phyloP scores from a whole-genome alignment of 2,888 invertebrate species.

The Timandra comae region DNA sequence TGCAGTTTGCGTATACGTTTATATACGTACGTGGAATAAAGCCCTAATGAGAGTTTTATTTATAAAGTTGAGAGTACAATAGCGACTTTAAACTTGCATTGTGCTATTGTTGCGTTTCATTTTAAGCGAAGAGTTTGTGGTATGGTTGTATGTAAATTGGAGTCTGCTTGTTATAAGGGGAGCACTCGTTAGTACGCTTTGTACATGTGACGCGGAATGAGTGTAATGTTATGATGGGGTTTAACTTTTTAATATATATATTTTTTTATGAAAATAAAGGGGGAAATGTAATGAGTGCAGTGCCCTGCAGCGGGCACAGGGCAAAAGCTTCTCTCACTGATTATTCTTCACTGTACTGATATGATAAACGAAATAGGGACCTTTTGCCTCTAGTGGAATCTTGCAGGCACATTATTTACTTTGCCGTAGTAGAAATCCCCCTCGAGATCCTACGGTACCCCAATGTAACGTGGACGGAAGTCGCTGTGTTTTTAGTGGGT shows the following conservation, averaged over 20 bases:
- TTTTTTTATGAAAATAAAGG: too few relatives aligned
- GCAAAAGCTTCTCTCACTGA: too few relatives aligned
- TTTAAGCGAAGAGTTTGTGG: conserved; percentile 61
- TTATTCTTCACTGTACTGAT: too few relatives aligned
- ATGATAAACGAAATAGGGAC: too few relatives aligned
- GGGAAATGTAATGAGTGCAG: too few relatives aligned
- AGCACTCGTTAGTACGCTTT: conserved; percentile 52
- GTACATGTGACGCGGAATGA: conserved; percentile 21
- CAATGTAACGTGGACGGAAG: too few relatives aligned
- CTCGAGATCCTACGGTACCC: too few relatives aligned
- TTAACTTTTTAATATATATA: conserved; percentile 14
- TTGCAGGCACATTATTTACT: too few relatives aligned
- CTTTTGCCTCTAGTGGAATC: too few relatives aligned
- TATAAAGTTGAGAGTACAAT: conserved; percentile 66
- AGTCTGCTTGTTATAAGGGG: conserved; percentile 49
- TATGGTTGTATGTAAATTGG: conserved; percentile 67
- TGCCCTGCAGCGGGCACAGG: too few relatives aligned
- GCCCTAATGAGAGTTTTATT: conserved; percentile 71
- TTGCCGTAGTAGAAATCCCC: too few relatives aligned
- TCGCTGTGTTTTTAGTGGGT: too few relatives aligned
- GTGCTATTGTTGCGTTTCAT: conserved; percentile 70
- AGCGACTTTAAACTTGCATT: conserved; percentile 64
- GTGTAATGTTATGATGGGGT: conserved; percentile 13
- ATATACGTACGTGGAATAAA: conserved; percentile 58
- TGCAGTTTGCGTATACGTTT: conserved; percentile 23